Evolutionary conservation across 2,888 invertebrate genomes (phyloP).

Genomic region (Cistogaster globosa): DNA sequence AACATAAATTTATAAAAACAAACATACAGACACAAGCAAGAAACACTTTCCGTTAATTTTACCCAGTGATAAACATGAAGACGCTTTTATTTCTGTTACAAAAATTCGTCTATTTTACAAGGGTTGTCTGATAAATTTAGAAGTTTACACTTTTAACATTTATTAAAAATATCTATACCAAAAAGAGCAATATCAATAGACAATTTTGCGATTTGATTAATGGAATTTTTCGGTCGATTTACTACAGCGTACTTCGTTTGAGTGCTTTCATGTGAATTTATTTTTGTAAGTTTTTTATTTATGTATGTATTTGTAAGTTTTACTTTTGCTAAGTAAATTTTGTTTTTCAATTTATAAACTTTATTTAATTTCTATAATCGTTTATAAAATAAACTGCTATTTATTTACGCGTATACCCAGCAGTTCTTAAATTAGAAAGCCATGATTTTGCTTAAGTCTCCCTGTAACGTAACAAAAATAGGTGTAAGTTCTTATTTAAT

Average conservation of each 20-base stretch:
- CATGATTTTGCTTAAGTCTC: too few species aligned
- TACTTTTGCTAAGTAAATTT: conserved; percentile 31
- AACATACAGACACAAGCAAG: neutral
- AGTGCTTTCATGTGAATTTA: neutral
- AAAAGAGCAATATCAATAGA: neutral
- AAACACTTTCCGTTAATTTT: neutral
- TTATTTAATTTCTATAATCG: conserved; percentile 21
- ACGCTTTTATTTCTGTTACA: neutral
- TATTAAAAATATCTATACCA: neutral
- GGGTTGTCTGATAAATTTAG: neutral
- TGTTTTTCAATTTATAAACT: conserved; percentile 39
- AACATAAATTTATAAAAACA: neutral
- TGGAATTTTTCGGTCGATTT: neutral
- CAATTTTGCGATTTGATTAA: neutral
- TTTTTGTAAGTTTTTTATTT: neutral
- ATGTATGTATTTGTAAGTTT: neutral
- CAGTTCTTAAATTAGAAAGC: neutral
- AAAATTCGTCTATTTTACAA: neutral
- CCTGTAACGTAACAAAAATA: too few species aligned
- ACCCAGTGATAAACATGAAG: neutral
- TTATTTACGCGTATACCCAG: neutral
- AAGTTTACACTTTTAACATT: neutral
- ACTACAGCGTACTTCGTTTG: neutral
- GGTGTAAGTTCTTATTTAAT: too few species aligned
- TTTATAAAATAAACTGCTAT: conserved; percentile 22